A percentile compares a stretch with the other conserved stretches of the same genome.
These are phyloP conservation scores for Neotoma lepida DNA, from an alignment of 2,113 vertebrate genomes.

Conservation along the genomic window DNA sequence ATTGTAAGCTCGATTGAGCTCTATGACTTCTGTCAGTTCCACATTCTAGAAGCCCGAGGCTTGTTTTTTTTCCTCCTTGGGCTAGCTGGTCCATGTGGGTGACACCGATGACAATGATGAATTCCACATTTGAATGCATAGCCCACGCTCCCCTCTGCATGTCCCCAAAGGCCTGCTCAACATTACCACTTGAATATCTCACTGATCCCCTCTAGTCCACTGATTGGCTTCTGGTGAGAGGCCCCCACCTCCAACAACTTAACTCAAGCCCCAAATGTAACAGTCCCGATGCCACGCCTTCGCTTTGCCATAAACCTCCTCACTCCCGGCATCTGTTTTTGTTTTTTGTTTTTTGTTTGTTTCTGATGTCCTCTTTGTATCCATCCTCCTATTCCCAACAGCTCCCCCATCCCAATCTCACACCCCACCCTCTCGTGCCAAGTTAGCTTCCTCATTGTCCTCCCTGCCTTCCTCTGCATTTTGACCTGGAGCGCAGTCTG, in stretches of 20 bases:
- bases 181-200: not conserved
- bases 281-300: fast-evolving
- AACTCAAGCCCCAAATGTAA: not conserved
- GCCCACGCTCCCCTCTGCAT: fast-evolving
- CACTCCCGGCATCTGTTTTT: not conserved
- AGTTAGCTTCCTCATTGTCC: not conserved
- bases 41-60: not conserved
- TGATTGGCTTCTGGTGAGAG: not conserved
- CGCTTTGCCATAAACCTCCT: not conserved
- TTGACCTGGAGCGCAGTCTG: not conserved
- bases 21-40: not conserved
- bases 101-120: not conserved
- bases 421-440: not conserved
- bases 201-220: too few species aligned
- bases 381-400: not conserved
- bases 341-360: not conserved
- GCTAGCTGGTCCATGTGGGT: not conserved
- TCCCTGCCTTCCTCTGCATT: not conserved
- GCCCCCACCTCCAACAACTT: fast-evolving
- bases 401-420: not conserved
- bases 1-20: not conserved
- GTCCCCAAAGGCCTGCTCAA: too few species aligned
- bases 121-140: not conserved
- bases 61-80: not conserved
- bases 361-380: not conserved